phyloP scores from a whole-genome alignment of 2,113 vertebrate species.

The Paratilapia polleni region DNA sequence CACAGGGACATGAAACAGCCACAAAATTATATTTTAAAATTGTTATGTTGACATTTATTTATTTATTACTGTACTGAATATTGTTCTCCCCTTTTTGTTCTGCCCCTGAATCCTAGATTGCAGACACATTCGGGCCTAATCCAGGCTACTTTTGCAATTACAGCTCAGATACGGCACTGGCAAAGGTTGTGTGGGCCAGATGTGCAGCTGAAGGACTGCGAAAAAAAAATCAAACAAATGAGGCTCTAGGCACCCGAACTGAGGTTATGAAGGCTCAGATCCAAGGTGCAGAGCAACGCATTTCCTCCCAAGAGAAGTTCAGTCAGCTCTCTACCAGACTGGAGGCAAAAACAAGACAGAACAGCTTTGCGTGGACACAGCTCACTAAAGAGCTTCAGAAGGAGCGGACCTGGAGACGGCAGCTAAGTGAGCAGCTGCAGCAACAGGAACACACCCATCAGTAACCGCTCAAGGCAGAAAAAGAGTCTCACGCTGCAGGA shows the following conservation, averaged over 20 bases:
- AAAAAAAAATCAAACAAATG: not conserved
- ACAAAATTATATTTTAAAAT: not conserved
- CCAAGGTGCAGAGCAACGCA: not conserved
- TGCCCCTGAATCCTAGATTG: too few species aligned
- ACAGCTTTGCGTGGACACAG: not conserved
- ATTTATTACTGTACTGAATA: not conserved
- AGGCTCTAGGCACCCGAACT: not conserved
- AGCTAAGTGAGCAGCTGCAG: slow-evolving; percentile 4
- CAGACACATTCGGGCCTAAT: not conserved
- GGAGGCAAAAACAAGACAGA: not conserved
- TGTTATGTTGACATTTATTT: not conserved
- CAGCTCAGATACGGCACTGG: not conserved
- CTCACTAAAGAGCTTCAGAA: slow-evolving; percentile 3
- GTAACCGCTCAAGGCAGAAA: not conserved
- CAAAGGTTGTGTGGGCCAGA: not conserved
- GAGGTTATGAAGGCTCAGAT: too few species aligned
- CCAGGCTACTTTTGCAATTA: not conserved
- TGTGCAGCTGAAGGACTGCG: not conserved
- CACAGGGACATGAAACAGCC: not conserved
- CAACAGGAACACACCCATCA: not conserved
- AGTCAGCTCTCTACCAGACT: too few species aligned
- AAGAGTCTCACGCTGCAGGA: not conserved
- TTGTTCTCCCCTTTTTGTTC: not conserved
- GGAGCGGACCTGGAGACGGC: not conserved
- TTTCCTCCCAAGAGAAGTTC: too few species aligned